Conservation (phyloP, 1,140 invertebrate genomes). For the Drosophila lini region DNA sequence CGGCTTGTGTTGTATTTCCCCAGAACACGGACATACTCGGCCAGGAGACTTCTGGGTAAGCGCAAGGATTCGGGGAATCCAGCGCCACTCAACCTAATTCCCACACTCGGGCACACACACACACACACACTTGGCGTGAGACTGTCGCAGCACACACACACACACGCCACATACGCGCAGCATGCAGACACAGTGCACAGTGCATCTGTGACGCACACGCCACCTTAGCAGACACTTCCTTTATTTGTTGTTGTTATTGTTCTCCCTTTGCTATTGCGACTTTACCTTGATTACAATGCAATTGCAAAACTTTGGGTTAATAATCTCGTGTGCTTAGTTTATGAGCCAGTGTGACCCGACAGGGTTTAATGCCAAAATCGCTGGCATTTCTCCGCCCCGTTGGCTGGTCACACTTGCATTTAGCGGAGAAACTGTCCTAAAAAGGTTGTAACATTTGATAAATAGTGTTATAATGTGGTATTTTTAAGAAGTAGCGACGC, state of each 20-base stretch:
- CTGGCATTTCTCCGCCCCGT: neutral
- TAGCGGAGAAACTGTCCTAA: too few species aligned
- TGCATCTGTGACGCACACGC: neutral
- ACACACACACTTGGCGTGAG: neutral
- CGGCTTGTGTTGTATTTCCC: neutral
- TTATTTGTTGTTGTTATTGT: neutral
- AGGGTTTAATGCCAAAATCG: neutral
- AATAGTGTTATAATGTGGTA: neutral
- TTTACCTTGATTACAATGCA: constrained; percentile 61
- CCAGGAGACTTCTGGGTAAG: neutral
- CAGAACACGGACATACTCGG: too few species aligned
- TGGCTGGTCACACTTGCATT: neutral
- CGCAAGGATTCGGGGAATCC: constrained; percentile 10
- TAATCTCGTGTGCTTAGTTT: constrained; percentile 10
- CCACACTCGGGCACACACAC: constrained; percentile 6
- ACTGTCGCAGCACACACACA: constrained; percentile 5
- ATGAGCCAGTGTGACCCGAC: neutral
- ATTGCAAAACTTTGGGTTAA: constrained; percentile 8
- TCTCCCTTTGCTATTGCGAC: neutral
- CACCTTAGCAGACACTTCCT: constrained; percentile 1
- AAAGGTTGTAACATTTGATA: too few species aligned
- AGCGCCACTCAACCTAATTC: constrained; percentile 53
- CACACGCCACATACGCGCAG: neutral
- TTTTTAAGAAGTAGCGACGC: neutral
- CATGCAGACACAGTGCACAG: neutral